These are phyloP conservation scores for Leptinotarsa peninsularis DNA, from an alignment of 2,888 invertebrate genomes.

Conservation along the genomic window DNA sequence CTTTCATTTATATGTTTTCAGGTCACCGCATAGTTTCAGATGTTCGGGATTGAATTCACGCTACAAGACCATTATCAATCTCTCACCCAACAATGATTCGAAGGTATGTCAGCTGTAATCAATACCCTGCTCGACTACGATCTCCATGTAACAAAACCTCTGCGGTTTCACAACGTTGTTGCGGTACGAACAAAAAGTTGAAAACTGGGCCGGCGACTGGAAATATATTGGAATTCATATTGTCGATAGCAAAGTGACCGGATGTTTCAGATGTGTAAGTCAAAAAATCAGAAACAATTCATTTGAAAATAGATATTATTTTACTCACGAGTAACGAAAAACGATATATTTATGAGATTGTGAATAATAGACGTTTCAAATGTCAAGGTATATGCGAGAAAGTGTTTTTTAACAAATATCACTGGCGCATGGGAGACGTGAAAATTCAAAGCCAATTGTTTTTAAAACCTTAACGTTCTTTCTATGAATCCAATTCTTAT, in stretches of 20 bases:
- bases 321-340: neutral
- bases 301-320: slow-evolving; percentile 8
- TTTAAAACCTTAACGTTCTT: too few relatives aligned
- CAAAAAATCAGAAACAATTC: slow-evolving; percentile 5
- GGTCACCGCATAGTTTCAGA: neutral
- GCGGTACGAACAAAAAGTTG: slow-evolving; percentile 31
- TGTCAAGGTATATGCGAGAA: neutral
- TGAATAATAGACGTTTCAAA: neutral
- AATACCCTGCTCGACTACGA: slow-evolving; percentile 19
- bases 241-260: slow-evolving; percentile 27
- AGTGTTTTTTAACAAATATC: neutral
- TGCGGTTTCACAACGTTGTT: slow-evolving; percentile 37
- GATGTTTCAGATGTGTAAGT: slow-evolving; percentile 31
- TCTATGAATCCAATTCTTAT: too few relatives aligned
- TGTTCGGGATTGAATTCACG: neutral
- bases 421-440: neutral
- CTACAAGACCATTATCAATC: slow-evolving; percentile 8
- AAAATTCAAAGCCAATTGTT: too few relatives aligned
- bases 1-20: too few relatives aligned
- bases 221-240: slow-evolving; percentile 31
- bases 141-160: slow-evolving; percentile 36
- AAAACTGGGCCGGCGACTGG: slow-evolving; percentile 8
- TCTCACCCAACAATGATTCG: slow-evolving; percentile 23
- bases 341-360: neutral
- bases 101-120: slow-evolving; percentile 30